Conservation (phyloP, 2,888 invertebrate species). For the Lamellibrachia satsuma region DNA sequence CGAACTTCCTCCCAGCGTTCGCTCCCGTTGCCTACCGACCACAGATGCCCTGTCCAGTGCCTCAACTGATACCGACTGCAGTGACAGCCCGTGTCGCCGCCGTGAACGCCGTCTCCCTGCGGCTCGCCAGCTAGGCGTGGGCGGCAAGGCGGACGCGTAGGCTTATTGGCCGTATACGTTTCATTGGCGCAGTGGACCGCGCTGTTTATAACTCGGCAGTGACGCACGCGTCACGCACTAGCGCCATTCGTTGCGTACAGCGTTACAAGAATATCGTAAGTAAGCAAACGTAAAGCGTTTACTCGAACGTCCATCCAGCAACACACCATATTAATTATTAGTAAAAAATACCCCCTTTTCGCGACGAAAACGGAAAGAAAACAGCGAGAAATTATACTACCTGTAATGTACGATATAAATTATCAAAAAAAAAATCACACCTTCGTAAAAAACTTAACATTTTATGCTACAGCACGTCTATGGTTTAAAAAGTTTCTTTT, state of each 20-base stretch:
- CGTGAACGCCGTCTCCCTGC: neutral
- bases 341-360: neutral
- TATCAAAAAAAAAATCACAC: neutral
- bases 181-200: neutral
- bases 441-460: neutral
- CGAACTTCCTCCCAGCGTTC: neutral
- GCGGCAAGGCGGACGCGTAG: neutral
- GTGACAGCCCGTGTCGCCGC: neutral
- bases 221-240: neutral
- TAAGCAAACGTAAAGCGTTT: neutral
- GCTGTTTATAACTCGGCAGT: neutral
- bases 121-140: neutral
- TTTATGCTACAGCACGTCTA: neutral
- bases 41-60: neutral
- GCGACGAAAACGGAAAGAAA: neutral
- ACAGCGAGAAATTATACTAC: neutral
- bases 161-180: neutral
- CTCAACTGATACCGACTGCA: neutral
- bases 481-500: neutral
- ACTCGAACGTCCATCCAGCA: neutral
- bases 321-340: neutral
- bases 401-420: neutral
- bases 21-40: neutral
- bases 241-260: neutral
- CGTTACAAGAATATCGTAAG: slow-evolving; percentile 1